Evolutionary conservation across 2,888 invertebrate species (phyloP), one percentile per base, ranked within the genome.

Genomic region (Agrypnus murinus): DNA sequence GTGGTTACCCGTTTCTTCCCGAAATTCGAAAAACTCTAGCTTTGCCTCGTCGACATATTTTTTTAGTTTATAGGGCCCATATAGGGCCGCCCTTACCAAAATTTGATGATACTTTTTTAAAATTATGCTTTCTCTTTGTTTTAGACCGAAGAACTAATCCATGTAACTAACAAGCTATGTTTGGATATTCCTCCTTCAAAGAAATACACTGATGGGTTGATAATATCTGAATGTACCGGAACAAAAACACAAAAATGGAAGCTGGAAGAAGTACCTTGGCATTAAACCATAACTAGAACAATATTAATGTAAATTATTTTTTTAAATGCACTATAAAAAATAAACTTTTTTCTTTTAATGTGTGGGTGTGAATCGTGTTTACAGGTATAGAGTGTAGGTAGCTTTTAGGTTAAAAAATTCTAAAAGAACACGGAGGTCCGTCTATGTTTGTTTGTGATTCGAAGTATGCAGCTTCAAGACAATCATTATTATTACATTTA

Each of bases 231-330:
- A 31, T 93, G 93, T 81, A 84, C 87, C 64, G 86, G 86, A 34
- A 86, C 87, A 65, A 81, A 84, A 34, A 87, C 88, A 64, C 93
- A 94, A 83, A 89, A 90, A 78, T 94, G 93, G 93, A 86, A 86
- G 78, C 86, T 93, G 72, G 90, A 92, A 83, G 81, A 88, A 66
- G 89, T 93, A 78, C 86, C 89, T 80, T 93, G 94, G 94, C 90
- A 89, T 48, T 71, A 57, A 25, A 43, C 12, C n/a, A 17, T n/a
- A 31, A 5, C 15, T 55, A 50, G 31, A 46, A 1, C 31, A 50
- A 50, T 50, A 31, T 50, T 12, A 31, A 32, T 25, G n/a, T 12
- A 25, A 36, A 1, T 25, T 50, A 10, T 32, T 9, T n/a, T 48
- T 32, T 32, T 14, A 32, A 32, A 31, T 53, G 53, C 32, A 53